Evolutionary conservation across 2,113 vertebrate species (phyloP), one percentile per base, ranked within the genome.

Genomic region (Tonatia bakeri): DNA sequence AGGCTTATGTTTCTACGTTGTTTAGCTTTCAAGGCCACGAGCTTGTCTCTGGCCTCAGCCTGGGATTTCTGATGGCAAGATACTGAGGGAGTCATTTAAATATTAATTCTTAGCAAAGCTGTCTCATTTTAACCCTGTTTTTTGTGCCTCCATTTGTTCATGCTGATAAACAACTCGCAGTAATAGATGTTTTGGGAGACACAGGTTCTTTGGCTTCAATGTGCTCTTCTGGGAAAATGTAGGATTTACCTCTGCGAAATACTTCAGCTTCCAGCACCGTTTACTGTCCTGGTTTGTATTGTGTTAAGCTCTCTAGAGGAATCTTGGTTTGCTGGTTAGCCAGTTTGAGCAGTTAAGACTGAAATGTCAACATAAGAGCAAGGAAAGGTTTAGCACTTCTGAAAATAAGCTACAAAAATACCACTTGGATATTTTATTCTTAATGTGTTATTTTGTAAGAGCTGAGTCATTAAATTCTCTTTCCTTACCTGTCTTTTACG

Each of bases 21-120:
- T 81, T 75, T 90, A 72, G 52, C 94, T 94, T 94, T 95, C 80
- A 92, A 94, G 91, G 73, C 67, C 75, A 19, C 59, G n/a, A 82
- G 59, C 61, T 90, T 85, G 15, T 70, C 26, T 91, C 22, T 91
- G 77, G 72, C 72, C 69, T 91, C 45, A 76, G 22, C 28, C 24
- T 56, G 80, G 76, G 52, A 38, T 94, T 92, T 31, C n/a, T 87
- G 73, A 92, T 86, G 91, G 52, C 38, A 69, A 70, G 80, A 89
- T 81, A 56, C 43, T 43, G 70, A 36, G 31, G 54, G 91, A 89
- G 84, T 87, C 16, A 36, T 88, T 95, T 97, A 82, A 96, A 56
- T 95, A 79, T 95, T 81, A 92, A 90, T 94, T 92, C 43, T 92
- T 80, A 87, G 52, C 40, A 89, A 70, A 75, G 40, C n/a, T 80